Percentiles rank a stretch among this genome's conserved stretches.
Evolutionary conservation across 2,113 vertebrate species (phyloP).

Genomic region (Ursus arctos): DNA sequence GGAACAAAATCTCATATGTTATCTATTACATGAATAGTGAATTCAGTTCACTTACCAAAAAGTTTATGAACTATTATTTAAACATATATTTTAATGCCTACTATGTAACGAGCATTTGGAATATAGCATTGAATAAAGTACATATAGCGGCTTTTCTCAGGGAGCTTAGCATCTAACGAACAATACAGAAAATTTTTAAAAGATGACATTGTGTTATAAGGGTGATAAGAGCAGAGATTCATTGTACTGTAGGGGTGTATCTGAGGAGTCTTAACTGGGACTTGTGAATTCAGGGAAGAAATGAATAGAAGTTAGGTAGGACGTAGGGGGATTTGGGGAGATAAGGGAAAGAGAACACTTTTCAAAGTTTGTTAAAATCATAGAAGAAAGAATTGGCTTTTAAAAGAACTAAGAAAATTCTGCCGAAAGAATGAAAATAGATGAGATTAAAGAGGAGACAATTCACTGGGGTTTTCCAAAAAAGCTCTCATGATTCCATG

Average conservation of each 20-base stretch:
- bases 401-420: background rate
- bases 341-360: background rate
- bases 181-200: background rate
- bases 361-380: background rate
- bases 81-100: background rate
- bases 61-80: background rate
- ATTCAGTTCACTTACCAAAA: background rate
- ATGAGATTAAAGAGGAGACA: background rate
- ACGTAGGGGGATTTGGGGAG: background rate
- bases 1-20: background rate
- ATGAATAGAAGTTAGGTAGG: background rate
- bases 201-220: background rate
- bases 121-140: background rate
- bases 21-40: slow-evolving; percentile 20
- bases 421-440: background rate
- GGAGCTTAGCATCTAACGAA: background rate
- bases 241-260: background rate
- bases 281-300: background rate
- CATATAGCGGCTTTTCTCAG: background rate
- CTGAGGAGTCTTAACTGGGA: background rate
- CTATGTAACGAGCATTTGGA: background rate
- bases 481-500: background rate
- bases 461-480: background rate
- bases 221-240: background rate
- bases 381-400: background rate